Evolutionary conservation across 2,888 invertebrate genomes (phyloP).

Genomic region (Arctia plantaginis): DNA sequence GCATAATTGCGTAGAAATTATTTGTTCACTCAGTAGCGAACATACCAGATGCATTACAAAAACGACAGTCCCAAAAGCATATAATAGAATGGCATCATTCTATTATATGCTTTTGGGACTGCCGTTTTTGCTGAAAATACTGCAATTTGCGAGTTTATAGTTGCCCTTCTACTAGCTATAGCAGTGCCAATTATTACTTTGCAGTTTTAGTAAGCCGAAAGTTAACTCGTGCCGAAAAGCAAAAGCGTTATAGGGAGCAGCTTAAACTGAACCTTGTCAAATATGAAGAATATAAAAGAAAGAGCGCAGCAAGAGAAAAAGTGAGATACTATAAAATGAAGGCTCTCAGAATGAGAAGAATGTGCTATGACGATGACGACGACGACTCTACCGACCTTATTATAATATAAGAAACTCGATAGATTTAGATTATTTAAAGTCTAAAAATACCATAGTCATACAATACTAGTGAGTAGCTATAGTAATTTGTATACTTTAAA

Average conservation of each 20-base stretch:
- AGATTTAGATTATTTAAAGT: too few relatives aligned
- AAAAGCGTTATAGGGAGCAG: slow-evolving; percentile 5
- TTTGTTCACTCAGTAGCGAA: neutral
- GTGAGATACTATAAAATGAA: neutral
- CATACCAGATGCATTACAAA: neutral
- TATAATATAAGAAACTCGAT: too few relatives aligned
- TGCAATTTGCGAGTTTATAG: too few relatives aligned
- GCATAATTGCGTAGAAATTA: neutral
- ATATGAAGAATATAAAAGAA: neutral
- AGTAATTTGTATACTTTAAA: too few relatives aligned
- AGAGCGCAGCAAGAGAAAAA: neutral
- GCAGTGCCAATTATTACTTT: neutral
- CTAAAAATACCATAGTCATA: too few relatives aligned
- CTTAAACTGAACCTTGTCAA: slow-evolving; percentile 1
- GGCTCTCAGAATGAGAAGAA: neutral
- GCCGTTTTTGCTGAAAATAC: too few relatives aligned
- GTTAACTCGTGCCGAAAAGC: neutral
- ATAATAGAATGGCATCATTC: too few relatives aligned
- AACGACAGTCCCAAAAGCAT: too few relatives aligned
- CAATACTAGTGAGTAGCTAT: too few relatives aligned
- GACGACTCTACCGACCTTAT: neutral
- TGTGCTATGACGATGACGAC: neutral
- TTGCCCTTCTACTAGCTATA: neutral
- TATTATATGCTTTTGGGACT: too few relatives aligned
- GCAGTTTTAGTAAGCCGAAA: neutral